A percentile compares a stretch with the other conserved stretches of the same genome.
These are phyloP conservation scores for Pithecia hirsuta DNA, from an alignment of 2,797 vertebrate genomes.

Conservation along the genomic window DNA sequence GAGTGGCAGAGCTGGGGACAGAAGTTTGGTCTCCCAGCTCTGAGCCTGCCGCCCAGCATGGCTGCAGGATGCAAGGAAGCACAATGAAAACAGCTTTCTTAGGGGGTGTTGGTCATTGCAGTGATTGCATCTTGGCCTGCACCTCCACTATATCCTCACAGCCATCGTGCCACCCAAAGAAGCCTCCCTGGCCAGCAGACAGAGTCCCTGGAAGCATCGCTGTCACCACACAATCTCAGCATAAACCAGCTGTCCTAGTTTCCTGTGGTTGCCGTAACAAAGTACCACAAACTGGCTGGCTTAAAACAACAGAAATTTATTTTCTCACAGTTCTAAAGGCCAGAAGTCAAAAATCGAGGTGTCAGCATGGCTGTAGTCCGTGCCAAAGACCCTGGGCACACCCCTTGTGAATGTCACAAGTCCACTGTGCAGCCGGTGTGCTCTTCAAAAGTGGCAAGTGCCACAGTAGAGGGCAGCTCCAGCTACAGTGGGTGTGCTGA, in stretches of 20 bases:
- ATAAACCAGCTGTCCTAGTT: background rate
- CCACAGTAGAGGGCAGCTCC: background rate
- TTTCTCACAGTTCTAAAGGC: background rate
- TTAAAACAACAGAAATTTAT: background rate
- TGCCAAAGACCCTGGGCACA: background rate
- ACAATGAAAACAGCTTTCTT: background rate
- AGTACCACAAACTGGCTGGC: background rate
- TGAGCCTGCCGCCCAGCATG: accelerated
- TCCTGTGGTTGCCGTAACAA: background rate
- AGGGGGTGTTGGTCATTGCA: background rate
- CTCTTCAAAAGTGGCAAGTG: background rate
- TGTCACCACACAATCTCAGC: background rate
- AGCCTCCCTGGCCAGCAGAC: background rate
- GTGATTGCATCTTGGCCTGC: background rate
- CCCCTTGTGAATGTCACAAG: background rate
- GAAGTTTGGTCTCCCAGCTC: background rate
- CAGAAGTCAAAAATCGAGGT: background rate
- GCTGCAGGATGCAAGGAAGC: background rate
- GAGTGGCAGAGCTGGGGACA: accelerated
- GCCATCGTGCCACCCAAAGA: background rate
- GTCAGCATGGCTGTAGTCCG: accelerated
- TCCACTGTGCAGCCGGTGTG: background rate
- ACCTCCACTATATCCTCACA: background rate
- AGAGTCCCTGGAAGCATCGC: too few species aligned
- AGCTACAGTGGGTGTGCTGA: background rate